These are phyloP conservation scores for Drosophila neotestacea DNA, from an alignment of 2,888 invertebrate genomes.

Conservation along the genomic window DNA sequence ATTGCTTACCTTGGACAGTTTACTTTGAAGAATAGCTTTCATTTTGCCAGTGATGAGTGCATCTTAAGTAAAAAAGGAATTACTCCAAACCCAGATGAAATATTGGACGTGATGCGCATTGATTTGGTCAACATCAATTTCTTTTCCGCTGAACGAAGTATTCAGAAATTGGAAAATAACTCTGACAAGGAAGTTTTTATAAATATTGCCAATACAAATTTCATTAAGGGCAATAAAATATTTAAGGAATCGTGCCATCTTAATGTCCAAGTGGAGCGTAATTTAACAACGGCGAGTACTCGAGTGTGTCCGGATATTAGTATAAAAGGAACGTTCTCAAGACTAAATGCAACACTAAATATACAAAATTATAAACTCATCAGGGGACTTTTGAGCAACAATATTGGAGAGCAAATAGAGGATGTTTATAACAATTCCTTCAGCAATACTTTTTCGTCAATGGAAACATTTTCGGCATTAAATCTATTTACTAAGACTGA, in stretches of 20 bases:
- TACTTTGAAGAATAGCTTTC: slow-evolving; percentile 91
- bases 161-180: slow-evolving; percentile 46
- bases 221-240: slow-evolving; percentile 88
- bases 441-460: slow-evolving; percentile 76
- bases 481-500: slow-evolving; percentile 65
- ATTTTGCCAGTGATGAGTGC: slow-evolving; percentile 86
- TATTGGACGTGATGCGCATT: slow-evolving; percentile 88
- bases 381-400: slow-evolving; percentile 94
- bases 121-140: slow-evolving; percentile 90
- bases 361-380: slow-evolving; percentile 94
- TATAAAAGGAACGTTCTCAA: slow-evolving; percentile 93
- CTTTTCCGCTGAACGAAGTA: slow-evolving; percentile 86
- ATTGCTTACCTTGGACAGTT: slow-evolving; percentile 93
- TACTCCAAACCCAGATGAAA: slow-evolving; percentile 73
- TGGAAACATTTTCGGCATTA: slow-evolving; percentile 79
- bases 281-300: slow-evolving; percentile 88
- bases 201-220: slow-evolving; percentile 82
- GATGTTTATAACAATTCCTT: slow-evolving; percentile 86
- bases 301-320: slow-evolving; percentile 91
- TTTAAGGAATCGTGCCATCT: slow-evolving; percentile 94
- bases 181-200: slow-evolving; percentile 63
- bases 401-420: slow-evolving; percentile 94
- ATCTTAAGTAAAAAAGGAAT: slow-evolving; percentile 77
- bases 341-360: slow-evolving; percentile 93
- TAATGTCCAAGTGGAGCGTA: slow-evolving; percentile 92